Conservation (phyloP, 1,140 invertebrate species). For the Rhysida immarginata region DNA sequence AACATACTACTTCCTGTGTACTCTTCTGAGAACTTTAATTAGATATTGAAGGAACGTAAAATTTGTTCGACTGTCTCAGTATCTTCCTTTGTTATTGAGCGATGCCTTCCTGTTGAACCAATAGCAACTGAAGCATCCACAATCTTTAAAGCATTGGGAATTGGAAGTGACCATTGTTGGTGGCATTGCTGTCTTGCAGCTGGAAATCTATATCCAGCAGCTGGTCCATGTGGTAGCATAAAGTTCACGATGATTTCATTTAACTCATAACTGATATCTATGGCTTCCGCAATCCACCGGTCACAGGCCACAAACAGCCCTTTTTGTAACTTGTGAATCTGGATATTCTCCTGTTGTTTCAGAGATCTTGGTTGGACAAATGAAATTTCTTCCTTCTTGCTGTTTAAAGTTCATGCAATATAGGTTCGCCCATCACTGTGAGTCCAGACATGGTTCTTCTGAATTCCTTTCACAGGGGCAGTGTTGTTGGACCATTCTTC, state of each 20-base stretch:
- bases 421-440: background rate
- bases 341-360: background rate
- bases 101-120: background rate
- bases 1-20: background rate
- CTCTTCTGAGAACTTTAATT: background rate
- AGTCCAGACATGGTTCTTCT: background rate
- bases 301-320: background rate
- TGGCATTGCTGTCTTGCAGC: background rate
- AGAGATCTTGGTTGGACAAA: background rate
- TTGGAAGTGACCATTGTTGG: background rate
- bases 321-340: background rate
- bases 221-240: background rate
- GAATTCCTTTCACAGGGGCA: background rate
- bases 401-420: background rate
- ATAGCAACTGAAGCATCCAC: background rate
- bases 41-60: background rate
- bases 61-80: background rate
- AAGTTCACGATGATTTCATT: background rate
- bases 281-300: background rate
- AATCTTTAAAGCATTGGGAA: background rate
- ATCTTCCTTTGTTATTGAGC: background rate
- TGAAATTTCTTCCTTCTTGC: background rate
- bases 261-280: background rate
- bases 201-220: background rate
- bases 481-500: background rate